Evolutionary conservation across 2,113 vertebrate species (phyloP), one percentile per base, ranked within the genome.

Genomic region (Platichthys stellatus): DNA sequence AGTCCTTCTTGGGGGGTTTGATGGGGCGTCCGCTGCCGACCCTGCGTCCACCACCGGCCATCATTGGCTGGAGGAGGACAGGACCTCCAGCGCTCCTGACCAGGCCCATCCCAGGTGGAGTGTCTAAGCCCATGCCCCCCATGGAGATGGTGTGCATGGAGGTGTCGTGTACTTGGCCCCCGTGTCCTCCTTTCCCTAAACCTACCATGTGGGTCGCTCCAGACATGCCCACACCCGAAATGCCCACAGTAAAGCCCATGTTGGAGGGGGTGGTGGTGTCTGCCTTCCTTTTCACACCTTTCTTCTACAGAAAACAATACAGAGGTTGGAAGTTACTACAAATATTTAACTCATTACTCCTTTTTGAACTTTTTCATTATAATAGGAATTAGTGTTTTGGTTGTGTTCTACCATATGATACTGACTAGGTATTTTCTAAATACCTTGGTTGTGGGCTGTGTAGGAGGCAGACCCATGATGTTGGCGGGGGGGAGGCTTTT

Each of bases 251-350:
- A 74, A 97, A 95, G 53, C 95, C 95, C 12, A 96, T 94, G 69
- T 96, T 96, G 74, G 94, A 95, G 28, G 97, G 97, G 1, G 97
- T 99, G 73, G 97, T 98, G 59, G 97, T 99, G 90, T 99, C 97
- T 0, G 97, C 97, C 95, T 99, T 99, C 82, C 97, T 93, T 65
- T 98, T 98, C 28, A 98, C 97, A 0, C 97, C 97, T 69, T 98
- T 98, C 78, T 99, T 98, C 97, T 98, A 84, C 0, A 56, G 13
- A 69, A n/a, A 3, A 4, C 9, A 69, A 58, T 9, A 23, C 47
- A 76, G 15, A 69, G 14, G 9, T 66, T 72, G 20, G 18, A 58
- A 10, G 40, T 43, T 13, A 13, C 40, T 43, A 43, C 40, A 1
- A 13, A 13, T 11, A 12, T 43, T 43, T 13, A 12, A 43, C 40